Percentiles rank a stretch among this genome's conserved stretches.
Evolutionary conservation across 2,113 vertebrate species (phyloP).

Genomic region (Aythya baeri): DNA sequence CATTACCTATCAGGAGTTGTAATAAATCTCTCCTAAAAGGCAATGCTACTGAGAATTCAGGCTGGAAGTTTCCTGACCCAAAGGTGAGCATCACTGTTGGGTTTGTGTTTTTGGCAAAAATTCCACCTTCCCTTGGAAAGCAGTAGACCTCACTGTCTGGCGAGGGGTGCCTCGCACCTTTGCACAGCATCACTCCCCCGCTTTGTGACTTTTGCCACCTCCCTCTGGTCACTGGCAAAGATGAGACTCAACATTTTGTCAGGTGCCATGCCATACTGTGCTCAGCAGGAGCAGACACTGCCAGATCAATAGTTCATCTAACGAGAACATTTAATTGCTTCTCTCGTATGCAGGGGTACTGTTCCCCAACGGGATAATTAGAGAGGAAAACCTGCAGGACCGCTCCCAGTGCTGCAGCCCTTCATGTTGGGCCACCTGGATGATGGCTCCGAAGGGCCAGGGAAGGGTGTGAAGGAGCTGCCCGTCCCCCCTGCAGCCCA

Average conservation of each 20-base stretch:
- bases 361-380: not conserved
- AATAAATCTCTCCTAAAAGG: not conserved
- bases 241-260: not conserved
- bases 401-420: not conserved
- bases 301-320: not conserved
- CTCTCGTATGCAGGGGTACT: not conserved
- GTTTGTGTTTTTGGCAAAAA: not conserved
- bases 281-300: not conserved
- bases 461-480: not conserved
- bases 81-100: not conserved
- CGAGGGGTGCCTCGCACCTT: no score
- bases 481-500: rapidly evolving
- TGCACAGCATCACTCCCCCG: not conserved
- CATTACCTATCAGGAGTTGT: not conserved
- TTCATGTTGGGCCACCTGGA: rapidly evolving
- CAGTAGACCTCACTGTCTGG: not conserved
- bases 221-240: not conserved
- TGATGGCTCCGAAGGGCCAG: rapidly evolving
- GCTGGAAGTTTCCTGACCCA: not conserved
- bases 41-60: not conserved
- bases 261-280: not conserved
- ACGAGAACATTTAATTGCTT: not conserved
- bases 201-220: not conserved
- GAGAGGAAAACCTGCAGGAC: not conserved
- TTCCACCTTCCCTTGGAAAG: rapidly evolving